Evolutionary conservation across 2,888 invertebrate genomes (phyloP).

Genomic region (Tolmerus cingulatus): DNA sequence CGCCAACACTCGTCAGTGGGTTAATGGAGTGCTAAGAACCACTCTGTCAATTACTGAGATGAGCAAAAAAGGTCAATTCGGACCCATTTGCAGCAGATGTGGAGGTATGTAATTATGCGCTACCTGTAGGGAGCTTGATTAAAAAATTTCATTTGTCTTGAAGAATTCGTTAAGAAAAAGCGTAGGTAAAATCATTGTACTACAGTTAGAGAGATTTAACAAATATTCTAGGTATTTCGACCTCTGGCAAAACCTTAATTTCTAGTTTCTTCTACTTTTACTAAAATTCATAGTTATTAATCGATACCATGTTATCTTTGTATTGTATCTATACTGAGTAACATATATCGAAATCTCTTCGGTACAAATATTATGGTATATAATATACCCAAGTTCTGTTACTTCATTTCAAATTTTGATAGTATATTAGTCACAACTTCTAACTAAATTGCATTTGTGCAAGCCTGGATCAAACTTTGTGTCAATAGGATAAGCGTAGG

Average conservation of each 20-base stretch:
- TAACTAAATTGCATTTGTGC: too few relatives aligned
- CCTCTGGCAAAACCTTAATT: not conserved
- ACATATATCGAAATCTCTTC: not conserved
- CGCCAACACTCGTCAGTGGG: not conserved
- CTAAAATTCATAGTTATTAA: not conserved
- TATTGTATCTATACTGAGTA: not conserved
- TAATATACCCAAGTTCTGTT: too few relatives aligned
- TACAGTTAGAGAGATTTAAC: not conserved
- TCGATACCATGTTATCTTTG: not conserved
- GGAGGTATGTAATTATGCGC: not conserved
- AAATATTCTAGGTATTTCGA: not conserved
- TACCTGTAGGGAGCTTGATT: not conserved
- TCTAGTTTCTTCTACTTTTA: not conserved
- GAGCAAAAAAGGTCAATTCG: not conserved
- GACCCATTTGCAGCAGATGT: not conserved
- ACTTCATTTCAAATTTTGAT: too few relatives aligned
- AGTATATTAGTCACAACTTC: too few relatives aligned
- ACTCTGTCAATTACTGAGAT: not conserved
- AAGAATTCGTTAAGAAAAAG: not conserved
- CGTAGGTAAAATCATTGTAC: not conserved
- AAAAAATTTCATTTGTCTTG: not conserved
- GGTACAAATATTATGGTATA: not conserved
- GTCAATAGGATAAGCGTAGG: too few relatives aligned
- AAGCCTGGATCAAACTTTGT: too few relatives aligned
- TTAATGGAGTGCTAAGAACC: slow-evolving; percentile 31